Evolutionary conservation across 2,797 vertebrate genomes (phyloP), one percentile per base, ranked within the genome.

Genomic region (Pseudotriccus pelzelni): DNA sequence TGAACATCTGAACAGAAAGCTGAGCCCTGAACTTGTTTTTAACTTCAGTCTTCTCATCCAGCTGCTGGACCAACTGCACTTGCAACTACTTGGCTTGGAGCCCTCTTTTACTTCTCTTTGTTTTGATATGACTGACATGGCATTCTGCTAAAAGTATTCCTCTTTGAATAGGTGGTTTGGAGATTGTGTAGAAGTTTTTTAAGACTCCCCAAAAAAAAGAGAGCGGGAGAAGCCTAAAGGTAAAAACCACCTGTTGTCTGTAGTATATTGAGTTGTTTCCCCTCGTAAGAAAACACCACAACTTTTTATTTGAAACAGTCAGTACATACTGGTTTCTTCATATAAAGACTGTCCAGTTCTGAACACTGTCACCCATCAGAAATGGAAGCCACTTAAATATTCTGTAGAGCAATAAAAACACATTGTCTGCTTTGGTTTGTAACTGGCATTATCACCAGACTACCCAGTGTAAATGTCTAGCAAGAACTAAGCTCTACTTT

Each of bases 41-140:
- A 76, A 32, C 18, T 75, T 76, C 27, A 32, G 6, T 84, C 34
- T 44, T 68, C 58, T 77, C 47, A 76, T 66, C 63, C 97, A 98
- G 93, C 90, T 98, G 97, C 90, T 92, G 75, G 81, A 67, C 94
- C 97, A 98, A 87, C 96, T 98, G 96, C 84, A 82, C 36, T 23
- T 92, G 94, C 98, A 98, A 94, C 94, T 97, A 97, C 82, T 94
- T 95, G 85, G 59, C 86, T 68, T 74, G 34, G 60, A 72, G 86
- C 50, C 88, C 18, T 52, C 47, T 88, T 93, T 49, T 84, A 77
- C 67, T 69, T 58, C 62, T 73, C 52, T 90, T 89, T 94, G 86
- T 94, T 94, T 95, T 72, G 22, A 50, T 58, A 55, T 93, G 83
- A 96, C 75, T 91, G 95, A 93, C 84, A 50, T 55, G 56, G 21